These are phyloP conservation scores for Syngnathus floridae DNA, from an alignment of 2,113 vertebrate species.

Conservation along the genomic window DNA sequence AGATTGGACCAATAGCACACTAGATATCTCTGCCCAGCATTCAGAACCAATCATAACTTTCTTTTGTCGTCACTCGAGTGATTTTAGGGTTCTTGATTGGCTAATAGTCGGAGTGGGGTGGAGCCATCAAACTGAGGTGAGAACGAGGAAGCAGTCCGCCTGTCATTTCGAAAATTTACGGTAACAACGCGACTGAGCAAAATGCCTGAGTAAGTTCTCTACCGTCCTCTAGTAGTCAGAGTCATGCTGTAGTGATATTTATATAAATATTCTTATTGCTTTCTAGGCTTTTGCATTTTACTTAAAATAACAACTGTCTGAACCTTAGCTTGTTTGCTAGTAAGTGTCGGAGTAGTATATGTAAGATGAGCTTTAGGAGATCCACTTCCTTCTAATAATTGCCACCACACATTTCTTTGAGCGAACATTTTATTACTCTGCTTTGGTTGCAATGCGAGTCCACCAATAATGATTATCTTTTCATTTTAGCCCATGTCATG, in stretches of 20 bases:
- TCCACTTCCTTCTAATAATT: neutral
- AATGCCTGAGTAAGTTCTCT: constrained; percentile 69
- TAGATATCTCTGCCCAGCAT: constrained; percentile 48
- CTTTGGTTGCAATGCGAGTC: neutral
- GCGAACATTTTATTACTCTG: neutral
- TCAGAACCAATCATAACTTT: constrained; percentile 53
- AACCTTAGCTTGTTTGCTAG: constrained; percentile 24
- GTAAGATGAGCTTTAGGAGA: neutral
- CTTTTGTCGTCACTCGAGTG: neutral
- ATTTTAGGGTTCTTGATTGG: constrained; percentile 30
- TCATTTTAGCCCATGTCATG: neutral
- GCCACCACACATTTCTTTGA: neutral
- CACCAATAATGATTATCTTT: neutral
- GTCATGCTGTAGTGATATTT: neutral
- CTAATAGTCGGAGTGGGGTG: neutral
- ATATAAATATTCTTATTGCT: neutral
- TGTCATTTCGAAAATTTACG: constrained; percentile 26
- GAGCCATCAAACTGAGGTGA: neutral
- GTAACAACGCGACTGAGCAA: constrained; percentile 12
- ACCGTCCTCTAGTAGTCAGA: neutral
- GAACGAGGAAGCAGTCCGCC: constrained; percentile 56
- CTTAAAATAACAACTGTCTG: neutral
- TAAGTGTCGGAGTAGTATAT: neutral
- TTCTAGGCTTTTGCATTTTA: neutral
- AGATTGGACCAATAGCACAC: constrained; percentile 25